Conservation (phyloP, 2,113 vertebrate genomes). For the Lepisosteus osseus region DNA sequence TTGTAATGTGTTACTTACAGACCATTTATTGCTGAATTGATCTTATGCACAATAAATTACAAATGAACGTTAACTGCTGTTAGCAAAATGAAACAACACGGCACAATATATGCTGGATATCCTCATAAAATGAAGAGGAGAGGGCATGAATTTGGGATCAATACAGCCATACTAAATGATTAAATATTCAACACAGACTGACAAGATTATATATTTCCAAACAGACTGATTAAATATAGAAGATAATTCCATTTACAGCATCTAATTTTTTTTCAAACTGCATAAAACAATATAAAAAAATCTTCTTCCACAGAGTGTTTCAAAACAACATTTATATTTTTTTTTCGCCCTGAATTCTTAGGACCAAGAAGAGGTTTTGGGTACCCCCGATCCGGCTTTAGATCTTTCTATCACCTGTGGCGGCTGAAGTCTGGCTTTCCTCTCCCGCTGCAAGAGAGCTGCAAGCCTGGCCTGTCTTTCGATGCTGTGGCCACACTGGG, state of each 20-base stretch:
- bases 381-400: slow-evolving; percentile 36
- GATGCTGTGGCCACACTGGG: slow-evolving; percentile 61
- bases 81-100: no score
- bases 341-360: slow-evolving; percentile 12
- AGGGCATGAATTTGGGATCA: no score
- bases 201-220: no score
- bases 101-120: no score
- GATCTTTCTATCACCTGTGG: slow-evolving; percentile 36
- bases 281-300: not conserved
- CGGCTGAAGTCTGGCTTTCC: slow-evolving; percentile 33
- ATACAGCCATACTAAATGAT: no score
- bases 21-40: no score
- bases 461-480: slow-evolving; percentile 55
- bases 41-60: no score
- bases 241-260: not conserved
- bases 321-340: not conserved
- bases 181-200: no score
- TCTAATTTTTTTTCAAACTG: not conserved
- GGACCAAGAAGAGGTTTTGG: slow-evolving; percentile 36
- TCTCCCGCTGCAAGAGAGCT: slow-evolving; percentile 46
- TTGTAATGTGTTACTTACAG: no score
- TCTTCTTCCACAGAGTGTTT: slow-evolving; percentile 16
- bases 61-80: no score
- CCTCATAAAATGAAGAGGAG: no score
- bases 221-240: not conserved